Evolutionary conservation across 2,113 vertebrate species (phyloP).

Genomic region (Oriolus oriolus): DNA sequence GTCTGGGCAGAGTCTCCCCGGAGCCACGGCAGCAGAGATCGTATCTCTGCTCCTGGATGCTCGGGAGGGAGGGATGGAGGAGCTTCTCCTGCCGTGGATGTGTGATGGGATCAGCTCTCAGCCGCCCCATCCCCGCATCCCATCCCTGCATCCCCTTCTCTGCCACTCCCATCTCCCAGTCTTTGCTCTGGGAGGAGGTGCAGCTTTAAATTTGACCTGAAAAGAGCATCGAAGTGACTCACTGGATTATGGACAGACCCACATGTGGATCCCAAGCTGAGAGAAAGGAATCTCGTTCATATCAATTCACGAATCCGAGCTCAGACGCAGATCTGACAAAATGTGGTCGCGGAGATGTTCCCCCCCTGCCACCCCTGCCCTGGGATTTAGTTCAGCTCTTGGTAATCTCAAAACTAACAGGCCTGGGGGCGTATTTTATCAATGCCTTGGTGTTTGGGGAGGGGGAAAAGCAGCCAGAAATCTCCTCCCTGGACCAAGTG

Average conservation of each 20-base stretch:
- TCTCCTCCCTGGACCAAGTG: neutral
- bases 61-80: neutral
- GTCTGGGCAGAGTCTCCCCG: neutral
- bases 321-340: fast-evolving
- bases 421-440: neutral
- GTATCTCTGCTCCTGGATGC: neutral
- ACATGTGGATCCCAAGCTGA: neutral
- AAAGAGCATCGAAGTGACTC: neutral
- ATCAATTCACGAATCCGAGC: neutral
- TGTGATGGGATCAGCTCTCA: fast-evolving
- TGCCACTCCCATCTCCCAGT: fast-evolving
- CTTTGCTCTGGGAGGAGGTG: neutral
- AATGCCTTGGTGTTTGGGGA: neutral
- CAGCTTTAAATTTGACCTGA: neutral
- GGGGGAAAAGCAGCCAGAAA: neutral
- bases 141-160: neutral
- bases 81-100: neutral
- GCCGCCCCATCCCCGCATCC: neutral
- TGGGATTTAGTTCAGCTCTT: neutral
- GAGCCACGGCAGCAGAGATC: neutral
- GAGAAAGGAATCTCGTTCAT: neutral
- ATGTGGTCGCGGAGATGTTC: neutral
- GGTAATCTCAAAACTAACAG: neutral
- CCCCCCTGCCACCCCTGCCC: neutral
- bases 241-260: neutral